phyloP scores from a whole-genome alignment of 1,140 invertebrate species.

The Eurosta solidaginis region DNA sequence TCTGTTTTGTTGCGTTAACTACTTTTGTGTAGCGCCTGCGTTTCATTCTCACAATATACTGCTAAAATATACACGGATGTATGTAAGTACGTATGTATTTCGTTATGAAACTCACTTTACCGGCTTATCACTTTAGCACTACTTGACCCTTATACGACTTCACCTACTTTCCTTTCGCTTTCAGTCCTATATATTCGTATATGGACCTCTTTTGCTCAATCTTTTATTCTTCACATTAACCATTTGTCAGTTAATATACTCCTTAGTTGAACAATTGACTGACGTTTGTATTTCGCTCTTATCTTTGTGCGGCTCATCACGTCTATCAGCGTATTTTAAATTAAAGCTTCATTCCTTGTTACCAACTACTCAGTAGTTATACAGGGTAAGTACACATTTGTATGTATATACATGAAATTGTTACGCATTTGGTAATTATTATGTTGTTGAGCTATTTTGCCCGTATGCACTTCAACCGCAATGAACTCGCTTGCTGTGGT shows the following conservation, averaged over 20 bases:
- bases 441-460: neutral
- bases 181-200: no score
- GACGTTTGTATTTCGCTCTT: neutral
- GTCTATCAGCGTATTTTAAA: constrained; percentile 10
- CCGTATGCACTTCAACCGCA: neutral
- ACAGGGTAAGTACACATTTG: no score
- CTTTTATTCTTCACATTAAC: neutral
- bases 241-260: neutral
- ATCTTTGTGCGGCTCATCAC: constrained; percentile 20
- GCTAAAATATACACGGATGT: no score
- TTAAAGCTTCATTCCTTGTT: neutral
- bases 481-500: no score
- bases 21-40: no score
- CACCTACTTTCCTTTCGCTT: neutral
- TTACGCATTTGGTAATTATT: neutral
- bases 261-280: neutral
- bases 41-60: no score
- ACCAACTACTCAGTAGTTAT: neutral
- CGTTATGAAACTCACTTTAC: neutral
- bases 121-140: neutral
- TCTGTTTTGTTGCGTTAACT: no score
- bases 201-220: neutral
- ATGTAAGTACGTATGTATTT: no score
- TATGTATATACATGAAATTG: no score
- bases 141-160: neutral